phyloP scores from a whole-genome alignment of 92 coral and sea anemone species.

The Zoanthus gigantus region DNA sequence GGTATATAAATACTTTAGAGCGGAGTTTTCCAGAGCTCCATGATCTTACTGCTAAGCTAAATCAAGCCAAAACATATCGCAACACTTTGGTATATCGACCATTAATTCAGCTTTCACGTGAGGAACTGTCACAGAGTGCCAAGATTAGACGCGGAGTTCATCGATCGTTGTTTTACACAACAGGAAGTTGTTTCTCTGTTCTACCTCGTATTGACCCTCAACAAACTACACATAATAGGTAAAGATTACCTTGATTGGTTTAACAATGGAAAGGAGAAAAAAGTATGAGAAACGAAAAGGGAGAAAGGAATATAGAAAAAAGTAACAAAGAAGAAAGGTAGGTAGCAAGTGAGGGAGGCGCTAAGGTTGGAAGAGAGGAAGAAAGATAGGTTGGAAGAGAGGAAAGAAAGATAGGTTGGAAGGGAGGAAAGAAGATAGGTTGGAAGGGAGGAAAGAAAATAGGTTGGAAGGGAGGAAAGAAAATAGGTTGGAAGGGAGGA shows the following conservation, averaged over 20 bases:
- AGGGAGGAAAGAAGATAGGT: background rate
- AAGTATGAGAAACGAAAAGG: background rate
- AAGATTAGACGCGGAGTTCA: conserved; percentile 37
- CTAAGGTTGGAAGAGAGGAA: background rate
- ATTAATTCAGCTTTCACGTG: background rate
- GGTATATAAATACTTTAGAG: conserved; percentile 29
- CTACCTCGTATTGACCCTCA: conserved; percentile 26
- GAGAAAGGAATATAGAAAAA: background rate
- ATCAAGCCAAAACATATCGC: conserved; percentile 31
- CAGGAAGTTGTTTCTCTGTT: conserved; percentile 35
- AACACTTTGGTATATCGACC: background rate
- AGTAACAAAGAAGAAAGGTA: background rate
- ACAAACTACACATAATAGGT: conserved; percentile 13
- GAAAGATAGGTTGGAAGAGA: background rate
- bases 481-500: no score
- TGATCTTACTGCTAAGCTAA: conserved; percentile 25
- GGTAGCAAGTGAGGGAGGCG: background rate
- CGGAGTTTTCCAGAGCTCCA: conserved; percentile 17
- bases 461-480: background rate
- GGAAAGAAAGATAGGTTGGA: no score
- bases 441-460: background rate
- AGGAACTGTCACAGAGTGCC: conserved; percentile 22
- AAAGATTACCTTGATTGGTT: background rate
- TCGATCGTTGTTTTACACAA: conserved; percentile 31
- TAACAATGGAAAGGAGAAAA: no score